A percentile compares a stretch with the other conserved stretches of the same genome.
These are phyloP conservation scores for Caenorhabditis sulstoni DNA, from an alignment of 2,888 invertebrate species.

Conservation along the genomic window DNA sequence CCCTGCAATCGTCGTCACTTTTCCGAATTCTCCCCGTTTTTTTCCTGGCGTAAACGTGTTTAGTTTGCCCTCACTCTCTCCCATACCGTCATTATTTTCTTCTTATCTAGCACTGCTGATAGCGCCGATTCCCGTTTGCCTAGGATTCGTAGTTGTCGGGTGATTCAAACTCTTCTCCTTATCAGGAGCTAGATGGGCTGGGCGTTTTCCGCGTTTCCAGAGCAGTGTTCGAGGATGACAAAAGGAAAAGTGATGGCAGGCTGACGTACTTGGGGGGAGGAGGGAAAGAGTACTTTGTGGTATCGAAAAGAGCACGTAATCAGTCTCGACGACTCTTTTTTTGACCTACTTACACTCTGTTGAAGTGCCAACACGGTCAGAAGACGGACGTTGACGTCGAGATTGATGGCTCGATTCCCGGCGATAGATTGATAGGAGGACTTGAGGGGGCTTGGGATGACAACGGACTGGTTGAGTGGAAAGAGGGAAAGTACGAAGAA, in stretches of 20 bases:
- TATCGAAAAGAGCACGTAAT: constrained; percentile 49
- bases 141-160: no score
- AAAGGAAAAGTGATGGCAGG: constrained; percentile 8
- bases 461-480: constrained; percentile 23
- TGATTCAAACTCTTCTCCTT: neutral
- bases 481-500: neutral
- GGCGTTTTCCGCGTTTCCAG: constrained; percentile 21
- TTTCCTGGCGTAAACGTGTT: no score
- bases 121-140: neutral
- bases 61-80: neutral
- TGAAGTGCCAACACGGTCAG: constrained; percentile 68
- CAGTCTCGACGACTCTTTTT: neutral
- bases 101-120: constrained; percentile 7
- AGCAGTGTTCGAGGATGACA: constrained; percentile 47
- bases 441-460: constrained; percentile 67
- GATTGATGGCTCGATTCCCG: constrained; percentile 67
- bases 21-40: constrained; percentile 7
- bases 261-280: constrained; percentile 25
- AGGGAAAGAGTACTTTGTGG: constrained; percentile 20
- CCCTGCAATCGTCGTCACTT: constrained; percentile 59
- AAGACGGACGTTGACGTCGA: constrained; percentile 72
- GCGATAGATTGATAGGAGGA: constrained; percentile 61
- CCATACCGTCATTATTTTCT: constrained; percentile 44
- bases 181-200: constrained; percentile 18
- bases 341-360: constrained; percentile 66